These are phyloP conservation scores for Aurelia aurita complex sp. Pacific DNA, from an alignment of 30 jellyfish, hydroid and myxozoan species.

Conservation along the genomic window DNA sequence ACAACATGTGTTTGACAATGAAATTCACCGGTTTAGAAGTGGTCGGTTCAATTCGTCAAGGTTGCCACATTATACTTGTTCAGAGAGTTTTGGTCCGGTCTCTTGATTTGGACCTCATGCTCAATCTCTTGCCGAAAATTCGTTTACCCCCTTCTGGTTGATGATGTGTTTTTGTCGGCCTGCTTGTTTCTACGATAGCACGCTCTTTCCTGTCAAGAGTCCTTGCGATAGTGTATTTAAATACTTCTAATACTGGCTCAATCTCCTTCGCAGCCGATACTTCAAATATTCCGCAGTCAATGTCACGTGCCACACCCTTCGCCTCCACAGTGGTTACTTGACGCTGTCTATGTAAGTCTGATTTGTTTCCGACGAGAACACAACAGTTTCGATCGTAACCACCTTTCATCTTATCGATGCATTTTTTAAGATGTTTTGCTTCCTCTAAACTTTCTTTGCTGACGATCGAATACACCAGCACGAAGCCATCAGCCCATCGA, in stretches of 20 bases:
- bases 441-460: constrained; percentile 72
- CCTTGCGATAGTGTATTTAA: constrained; percentile 53
- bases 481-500: constrained; percentile 79
- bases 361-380: constrained; percentile 71
- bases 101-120: constrained; percentile 62
- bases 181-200: constrained; percentile 9
- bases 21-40: no score
- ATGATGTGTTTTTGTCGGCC: constrained; percentile 31
- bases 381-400: constrained; percentile 30
- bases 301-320: constrained; percentile 62
- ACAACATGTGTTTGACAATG: no score
- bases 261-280: constrained; percentile 72
- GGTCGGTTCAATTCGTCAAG: no score
- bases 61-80: neutral
- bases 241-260: constrained; percentile 64
- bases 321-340: constrained; percentile 75
- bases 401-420: constrained; percentile 57
- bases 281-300: constrained; percentile 64
- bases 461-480: constrained; percentile 57
- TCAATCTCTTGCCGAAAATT: constrained; percentile 54
- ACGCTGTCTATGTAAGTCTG: constrained; percentile 66
- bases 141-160: constrained; percentile 51
- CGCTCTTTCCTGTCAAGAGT: constrained; percentile 67
- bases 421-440: constrained; percentile 34
- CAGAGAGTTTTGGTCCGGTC: constrained; percentile 63